These are phyloP conservation scores for Watsonalla cultraria DNA, from an alignment of 2,888 invertebrate genomes.

Conservation along the genomic window DNA sequence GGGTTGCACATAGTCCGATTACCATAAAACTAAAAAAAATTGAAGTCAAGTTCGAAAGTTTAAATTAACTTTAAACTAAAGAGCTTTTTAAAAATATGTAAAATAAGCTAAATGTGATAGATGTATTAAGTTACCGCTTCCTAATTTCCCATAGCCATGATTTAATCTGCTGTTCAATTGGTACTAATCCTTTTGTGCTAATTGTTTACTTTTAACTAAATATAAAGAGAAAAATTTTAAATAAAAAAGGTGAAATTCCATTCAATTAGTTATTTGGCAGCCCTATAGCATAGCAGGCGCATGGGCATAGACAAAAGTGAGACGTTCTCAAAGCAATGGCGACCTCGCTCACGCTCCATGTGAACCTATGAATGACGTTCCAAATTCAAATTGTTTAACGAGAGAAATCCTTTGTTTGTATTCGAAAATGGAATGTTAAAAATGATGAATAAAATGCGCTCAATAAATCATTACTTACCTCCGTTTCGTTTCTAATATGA, in stretches of 20 bases:
- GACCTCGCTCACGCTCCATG: conserved; percentile 55
- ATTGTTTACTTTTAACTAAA: too few relatives aligned
- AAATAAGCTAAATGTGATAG: too few relatives aligned
- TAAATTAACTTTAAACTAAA: too few relatives aligned
- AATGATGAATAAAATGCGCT: conserved; percentile 21
- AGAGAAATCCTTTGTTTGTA: conserved; percentile 56
- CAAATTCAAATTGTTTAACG: conserved; percentile 50
- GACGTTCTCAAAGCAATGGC: conserved; percentile 59
- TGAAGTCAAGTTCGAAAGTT: too few relatives aligned
- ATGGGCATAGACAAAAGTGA: conserved; percentile 58
- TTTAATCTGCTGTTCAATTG: too few relatives aligned
- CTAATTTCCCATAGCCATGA: too few relatives aligned
- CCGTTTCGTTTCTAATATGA: conserved; percentile 20
- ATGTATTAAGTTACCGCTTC: too few relatives aligned
- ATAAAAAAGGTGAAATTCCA: too few relatives aligned
- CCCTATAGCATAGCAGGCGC: background rate
- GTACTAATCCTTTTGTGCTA: too few relatives aligned
- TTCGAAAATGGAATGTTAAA: conserved; percentile 42
- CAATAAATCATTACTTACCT: conserved; percentile 21
- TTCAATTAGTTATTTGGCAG: background rate
- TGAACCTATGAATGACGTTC: conserved; percentile 48
- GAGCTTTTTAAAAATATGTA: too few relatives aligned
- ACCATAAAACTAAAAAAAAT: too few relatives aligned
- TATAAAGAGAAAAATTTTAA: too few relatives aligned
- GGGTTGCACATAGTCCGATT: background rate